Evolutionary conservation across 2,888 invertebrate genomes (phyloP).

Genomic region (Tiliacea citrago): DNA sequence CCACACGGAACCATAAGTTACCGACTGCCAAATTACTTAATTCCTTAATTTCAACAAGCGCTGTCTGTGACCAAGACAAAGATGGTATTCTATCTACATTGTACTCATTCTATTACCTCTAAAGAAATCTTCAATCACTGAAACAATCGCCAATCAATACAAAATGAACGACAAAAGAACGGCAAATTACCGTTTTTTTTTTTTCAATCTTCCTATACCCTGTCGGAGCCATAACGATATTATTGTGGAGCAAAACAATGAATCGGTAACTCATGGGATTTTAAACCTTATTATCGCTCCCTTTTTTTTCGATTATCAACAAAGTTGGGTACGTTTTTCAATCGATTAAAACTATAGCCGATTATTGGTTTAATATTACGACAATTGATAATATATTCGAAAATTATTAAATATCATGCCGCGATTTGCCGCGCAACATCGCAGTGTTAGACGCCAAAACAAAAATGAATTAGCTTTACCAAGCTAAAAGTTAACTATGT

Average conservation of each 20-base stretch:
- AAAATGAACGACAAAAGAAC: conserved; percentile 40
- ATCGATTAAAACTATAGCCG: conserved; percentile 6
- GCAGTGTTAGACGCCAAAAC: too few relatives aligned
- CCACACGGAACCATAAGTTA: background rate
- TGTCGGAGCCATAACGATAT: conserved; percentile 49
- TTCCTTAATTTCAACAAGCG: background rate
- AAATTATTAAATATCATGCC: background rate
- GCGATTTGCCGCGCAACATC: too few relatives aligned
- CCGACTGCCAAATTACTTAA: background rate
- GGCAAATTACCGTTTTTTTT: conserved; percentile 56
- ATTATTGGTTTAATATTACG: background rate
- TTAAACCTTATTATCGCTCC: conserved; percentile 29
- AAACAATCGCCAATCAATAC: conserved; percentile 58
- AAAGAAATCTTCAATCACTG: conserved; percentile 23
- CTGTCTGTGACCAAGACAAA: background rate
- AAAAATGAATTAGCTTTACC: too few relatives aligned
- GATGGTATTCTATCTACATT: background rate
- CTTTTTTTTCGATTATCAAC: background rate
- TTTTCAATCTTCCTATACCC: conserved; percentile 54
- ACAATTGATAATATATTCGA: background rate
- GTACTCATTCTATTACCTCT: background rate
- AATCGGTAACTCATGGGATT: conserved; percentile 34
- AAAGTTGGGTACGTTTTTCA: conserved; percentile 9
- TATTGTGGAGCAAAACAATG: conserved; percentile 51
- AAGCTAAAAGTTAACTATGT: too few relatives aligned